Conservation (phyloP, 2,888 invertebrate genomes). For the Ferdinandea cuprea region DNA sequence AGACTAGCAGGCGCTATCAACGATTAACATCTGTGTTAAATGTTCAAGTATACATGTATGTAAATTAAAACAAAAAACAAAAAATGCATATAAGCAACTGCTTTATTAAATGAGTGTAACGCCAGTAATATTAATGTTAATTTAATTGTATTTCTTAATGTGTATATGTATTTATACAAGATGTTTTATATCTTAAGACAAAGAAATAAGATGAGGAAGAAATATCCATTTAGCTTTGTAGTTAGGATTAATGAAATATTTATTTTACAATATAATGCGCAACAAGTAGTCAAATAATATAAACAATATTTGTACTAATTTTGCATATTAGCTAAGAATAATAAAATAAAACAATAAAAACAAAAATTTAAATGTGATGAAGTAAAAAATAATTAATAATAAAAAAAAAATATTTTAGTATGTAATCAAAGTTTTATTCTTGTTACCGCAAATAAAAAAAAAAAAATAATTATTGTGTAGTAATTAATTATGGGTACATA, state of each 20-base stretch:
- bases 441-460: conserved; percentile 58
- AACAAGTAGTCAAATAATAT: conserved; percentile 61
- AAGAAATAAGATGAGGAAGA: neutral
- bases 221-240: conserved; percentile 56
- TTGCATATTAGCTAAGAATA: conserved; percentile 65
- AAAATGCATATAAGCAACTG: conserved; percentile 38
- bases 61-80: no score
- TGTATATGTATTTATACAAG: conserved; percentile 31
- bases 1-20: conserved; percentile 21
- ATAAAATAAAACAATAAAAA: conserved; percentile 36
- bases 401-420: conserved; percentile 25
- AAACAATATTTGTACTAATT: conserved; percentile 64
- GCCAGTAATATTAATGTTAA: conserved; percentile 36
- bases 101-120: conserved; percentile 40
- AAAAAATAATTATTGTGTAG: conserved; percentile 41
- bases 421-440: conserved; percentile 69
- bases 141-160: conserved; percentile 34
- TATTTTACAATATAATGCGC: conserved; percentile 69
- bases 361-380: conserved; percentile 65
- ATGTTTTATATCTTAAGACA: conserved; percentile 1
- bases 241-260: conserved; percentile 72
- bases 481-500: conserved; percentile 52
- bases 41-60: conserved; percentile 46
- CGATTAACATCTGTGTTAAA: conserved; percentile 38
- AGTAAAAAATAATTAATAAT: conserved; percentile 24